These are phyloP conservation scores for Lampris megalopsis DNA, from an alignment of 2,113 vertebrate species.

Conservation along the genomic window DNA sequence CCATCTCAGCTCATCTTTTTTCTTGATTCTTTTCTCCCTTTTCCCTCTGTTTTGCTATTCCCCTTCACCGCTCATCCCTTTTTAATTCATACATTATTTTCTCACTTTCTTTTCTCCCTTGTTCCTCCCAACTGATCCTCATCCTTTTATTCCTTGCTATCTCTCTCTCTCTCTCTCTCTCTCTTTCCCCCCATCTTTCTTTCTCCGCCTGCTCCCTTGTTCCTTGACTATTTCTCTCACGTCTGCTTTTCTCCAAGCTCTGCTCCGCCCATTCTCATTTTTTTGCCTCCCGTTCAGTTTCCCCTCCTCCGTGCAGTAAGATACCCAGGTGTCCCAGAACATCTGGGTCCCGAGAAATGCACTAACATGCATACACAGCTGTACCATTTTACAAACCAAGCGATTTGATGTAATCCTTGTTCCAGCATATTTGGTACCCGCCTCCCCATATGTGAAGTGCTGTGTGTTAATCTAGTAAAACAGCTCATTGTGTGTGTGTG, in stretches of 20 bases:
- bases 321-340: conserved; percentile 52
- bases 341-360: conserved; percentile 15
- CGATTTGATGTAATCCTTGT: conserved; percentile 32
- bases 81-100: neutral
- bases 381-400: conserved; percentile 46
- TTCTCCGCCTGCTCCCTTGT: neutral
- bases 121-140: neutral
- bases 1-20: neutral
- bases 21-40: neutral
- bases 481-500: conserved; percentile 21
- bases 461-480: conserved; percentile 46
- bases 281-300: conserved; percentile 3
- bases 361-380: conserved; percentile 37
- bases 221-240: conserved; percentile 43
- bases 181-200: neutral
- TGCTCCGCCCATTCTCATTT: neutral
- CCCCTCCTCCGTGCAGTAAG: conserved; percentile 37
- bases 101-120: neutral
- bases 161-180: conserved; percentile 21
- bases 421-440: conserved; percentile 14
- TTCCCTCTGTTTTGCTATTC: neutral
- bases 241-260: conserved; percentile 27
- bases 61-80: neutral
- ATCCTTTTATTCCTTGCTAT: conserved; percentile 9
- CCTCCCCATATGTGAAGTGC: conserved; percentile 34